phyloP scores from a whole-genome alignment of 2,888 invertebrate genomes.

The Eugnorisma glareosa region DNA sequence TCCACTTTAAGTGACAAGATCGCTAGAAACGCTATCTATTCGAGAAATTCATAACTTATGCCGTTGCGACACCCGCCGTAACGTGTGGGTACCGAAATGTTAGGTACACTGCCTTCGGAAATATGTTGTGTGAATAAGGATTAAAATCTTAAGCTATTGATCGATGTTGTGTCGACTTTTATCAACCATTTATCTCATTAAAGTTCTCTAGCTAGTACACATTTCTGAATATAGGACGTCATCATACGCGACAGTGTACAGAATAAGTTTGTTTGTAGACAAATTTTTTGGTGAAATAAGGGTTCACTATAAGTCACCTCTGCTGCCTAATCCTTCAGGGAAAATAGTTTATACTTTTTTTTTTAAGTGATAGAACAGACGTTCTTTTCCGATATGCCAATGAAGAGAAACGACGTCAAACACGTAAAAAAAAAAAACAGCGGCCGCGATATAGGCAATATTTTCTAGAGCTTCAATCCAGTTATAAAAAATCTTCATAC shows the following conservation, averaged over 20 bases:
- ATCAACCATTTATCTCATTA: not conserved
- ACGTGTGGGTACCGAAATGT: slow-evolving; percentile 21
- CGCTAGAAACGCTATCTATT: slow-evolving; percentile 67
- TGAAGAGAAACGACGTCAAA: too few relatives aligned
- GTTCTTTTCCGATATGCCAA: not conserved
- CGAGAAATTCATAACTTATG: slow-evolving; percentile 66
- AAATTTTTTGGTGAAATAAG: too few relatives aligned
- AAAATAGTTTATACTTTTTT: too few relatives aligned
- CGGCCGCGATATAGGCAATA: too few relatives aligned
- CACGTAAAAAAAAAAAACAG: too few relatives aligned
- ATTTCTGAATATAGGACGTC: not conserved
- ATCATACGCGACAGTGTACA: not conserved
- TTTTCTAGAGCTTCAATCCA: not conserved
- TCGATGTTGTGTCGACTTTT: slow-evolving; percentile 29
- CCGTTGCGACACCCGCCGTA: slow-evolving; percentile 50
- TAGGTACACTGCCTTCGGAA: slow-evolving; percentile 8
- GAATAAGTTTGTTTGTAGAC: too few relatives aligned
- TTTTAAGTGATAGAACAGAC: not conserved
- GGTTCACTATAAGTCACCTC: not conserved
- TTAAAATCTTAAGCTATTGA: slow-evolving; percentile 36
- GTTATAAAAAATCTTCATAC: not conserved
- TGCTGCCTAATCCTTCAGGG: not conserved
- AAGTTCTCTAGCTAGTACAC: not conserved
- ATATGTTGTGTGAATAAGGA: slow-evolving; percentile 34
- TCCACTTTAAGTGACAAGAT: slow-evolving; percentile 69